phyloP scores from a whole-genome alignment of 2,888 invertebrate genomes.

The Lepidocyrtinus sp. region DNA sequence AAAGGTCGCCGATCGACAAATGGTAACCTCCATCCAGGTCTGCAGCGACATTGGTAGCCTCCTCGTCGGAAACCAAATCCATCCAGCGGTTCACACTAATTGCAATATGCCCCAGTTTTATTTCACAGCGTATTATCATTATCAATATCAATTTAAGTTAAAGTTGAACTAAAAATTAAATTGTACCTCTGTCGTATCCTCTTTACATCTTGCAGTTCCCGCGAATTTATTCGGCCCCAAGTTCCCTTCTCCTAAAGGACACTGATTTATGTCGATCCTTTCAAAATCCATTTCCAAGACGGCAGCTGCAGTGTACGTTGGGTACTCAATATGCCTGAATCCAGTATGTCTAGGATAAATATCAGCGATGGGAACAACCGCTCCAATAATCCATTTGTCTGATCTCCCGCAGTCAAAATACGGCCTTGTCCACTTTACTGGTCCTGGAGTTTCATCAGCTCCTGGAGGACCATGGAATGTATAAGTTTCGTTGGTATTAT shows the following conservation, averaged over 20 bases:
- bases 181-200: slow-evolving; percentile 86
- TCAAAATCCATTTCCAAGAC: slow-evolving; percentile 98
- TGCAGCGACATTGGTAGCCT: slow-evolving; percentile 95
- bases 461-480: slow-evolving; percentile 95
- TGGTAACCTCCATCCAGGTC: slow-evolving; percentile 90
- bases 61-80: slow-evolving; percentile 97
- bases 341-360: slow-evolving; percentile 94
- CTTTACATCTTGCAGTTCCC: slow-evolving; percentile 92
- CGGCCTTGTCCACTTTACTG: slow-evolving; percentile 93
- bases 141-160: background rate
- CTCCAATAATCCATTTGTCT: slow-evolving; percentile 96
- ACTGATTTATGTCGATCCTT: slow-evolving; percentile 97
- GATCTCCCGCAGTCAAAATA: slow-evolving; percentile 97
- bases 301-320: slow-evolving; percentile 93
- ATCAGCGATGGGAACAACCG: slow-evolving; percentile 95
- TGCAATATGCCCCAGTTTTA: background rate
- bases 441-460: slow-evolving; percentile 91
- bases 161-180: background rate
- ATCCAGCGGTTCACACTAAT: slow-evolving; percentile 93
- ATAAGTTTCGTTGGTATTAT: slow-evolving; percentile 95
- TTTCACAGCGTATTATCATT: too few relatives aligned
- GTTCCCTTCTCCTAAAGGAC: slow-evolving; percentile 90
- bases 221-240: slow-evolving; percentile 89
- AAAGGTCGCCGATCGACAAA: slow-evolving; percentile 90
- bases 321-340: slow-evolving; percentile 93